phyloP scores from a whole-genome alignment of 1,140 invertebrate genomes.

The Lasioglossum albipes region DNA sequence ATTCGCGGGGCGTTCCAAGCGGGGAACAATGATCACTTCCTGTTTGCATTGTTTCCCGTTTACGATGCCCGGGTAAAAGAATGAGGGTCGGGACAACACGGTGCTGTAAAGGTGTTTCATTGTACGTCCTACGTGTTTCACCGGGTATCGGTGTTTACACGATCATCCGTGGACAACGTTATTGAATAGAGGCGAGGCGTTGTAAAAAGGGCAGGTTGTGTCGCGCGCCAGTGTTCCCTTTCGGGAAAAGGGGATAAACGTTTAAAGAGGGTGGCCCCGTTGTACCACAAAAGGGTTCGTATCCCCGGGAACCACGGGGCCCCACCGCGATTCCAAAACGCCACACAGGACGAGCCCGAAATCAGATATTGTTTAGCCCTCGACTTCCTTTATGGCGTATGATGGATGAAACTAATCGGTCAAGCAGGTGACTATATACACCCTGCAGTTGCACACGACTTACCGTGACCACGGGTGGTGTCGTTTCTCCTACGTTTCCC shows the following conservation, averaged over 20 bases:
- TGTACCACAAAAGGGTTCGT: conserved; percentile 30
- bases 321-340: conserved; percentile 16
- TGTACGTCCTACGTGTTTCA: conserved; percentile 26
- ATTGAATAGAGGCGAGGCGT: conserved; percentile 26
- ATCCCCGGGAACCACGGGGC: conserved; percentile 2
- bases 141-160: conserved; percentile 31
- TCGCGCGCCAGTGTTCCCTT: conserved; percentile 28
- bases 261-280: conserved; percentile 10
- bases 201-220: conserved; percentile 34
- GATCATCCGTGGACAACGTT: conserved; percentile 33
- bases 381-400: conserved; percentile 40
- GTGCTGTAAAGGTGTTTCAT: conserved; percentile 32
- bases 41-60: conserved; percentile 27
- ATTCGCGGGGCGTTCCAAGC: not conserved
- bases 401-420: conserved; percentile 54
- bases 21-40: conserved; percentile 11
- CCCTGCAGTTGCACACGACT: conserved; percentile 34
- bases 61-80: conserved; percentile 14
- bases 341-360: conserved; percentile 42
- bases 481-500: conserved; percentile 11
- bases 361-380: conserved; percentile 44
- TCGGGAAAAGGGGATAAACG: not conserved
- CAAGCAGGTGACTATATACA: conserved; percentile 43
- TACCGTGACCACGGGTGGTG: conserved; percentile 45
- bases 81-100: not conserved